Conservation (phyloP, 1,140 invertebrate genomes). For the Andricus grossulariae region DNA sequence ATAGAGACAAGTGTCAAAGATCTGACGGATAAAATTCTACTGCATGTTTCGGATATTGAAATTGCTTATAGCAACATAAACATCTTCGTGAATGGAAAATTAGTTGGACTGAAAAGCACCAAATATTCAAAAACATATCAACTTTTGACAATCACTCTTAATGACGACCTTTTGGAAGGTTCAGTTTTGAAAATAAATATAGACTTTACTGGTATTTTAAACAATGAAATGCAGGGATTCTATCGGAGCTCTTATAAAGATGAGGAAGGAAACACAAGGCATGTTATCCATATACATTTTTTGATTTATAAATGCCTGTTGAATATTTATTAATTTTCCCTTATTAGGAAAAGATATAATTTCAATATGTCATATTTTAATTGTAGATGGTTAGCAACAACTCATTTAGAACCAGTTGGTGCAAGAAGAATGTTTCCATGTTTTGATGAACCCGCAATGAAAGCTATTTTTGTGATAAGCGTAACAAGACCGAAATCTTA, state of each 20-base stretch:
- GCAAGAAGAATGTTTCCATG: slow-evolving; percentile 95
- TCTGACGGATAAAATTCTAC: slow-evolving; percentile 80
- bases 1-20: slow-evolving; percentile 77
- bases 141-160: slow-evolving; percentile 80
- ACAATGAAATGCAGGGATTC: slow-evolving; percentile 76
- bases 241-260: slow-evolving; percentile 86
- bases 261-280: slow-evolving; percentile 79
- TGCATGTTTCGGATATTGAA: slow-evolving; percentile 81
- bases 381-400: slow-evolving; percentile 86
- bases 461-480: slow-evolving; percentile 89
- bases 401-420: slow-evolving; percentile 92
- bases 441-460: slow-evolving; percentile 95
- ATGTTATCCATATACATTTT: slow-evolving; percentile 56
- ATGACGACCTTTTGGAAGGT: slow-evolving; percentile 72
- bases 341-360: neutral
- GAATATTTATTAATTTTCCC: neutral
- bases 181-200: slow-evolving; percentile 40
- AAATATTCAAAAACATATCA: slow-evolving; percentile 79
- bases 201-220: slow-evolving; percentile 56
- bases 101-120: slow-evolving; percentile 56
- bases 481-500: slow-evolving; percentile 82
- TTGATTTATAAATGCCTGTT: neutral
- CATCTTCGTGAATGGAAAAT: slow-evolving; percentile 16
- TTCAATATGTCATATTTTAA: neutral
- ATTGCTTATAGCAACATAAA: slow-evolving; percentile 74